Conservation (phyloP, 2,888 invertebrate species). For the Ennomos quercinarius region DNA sequence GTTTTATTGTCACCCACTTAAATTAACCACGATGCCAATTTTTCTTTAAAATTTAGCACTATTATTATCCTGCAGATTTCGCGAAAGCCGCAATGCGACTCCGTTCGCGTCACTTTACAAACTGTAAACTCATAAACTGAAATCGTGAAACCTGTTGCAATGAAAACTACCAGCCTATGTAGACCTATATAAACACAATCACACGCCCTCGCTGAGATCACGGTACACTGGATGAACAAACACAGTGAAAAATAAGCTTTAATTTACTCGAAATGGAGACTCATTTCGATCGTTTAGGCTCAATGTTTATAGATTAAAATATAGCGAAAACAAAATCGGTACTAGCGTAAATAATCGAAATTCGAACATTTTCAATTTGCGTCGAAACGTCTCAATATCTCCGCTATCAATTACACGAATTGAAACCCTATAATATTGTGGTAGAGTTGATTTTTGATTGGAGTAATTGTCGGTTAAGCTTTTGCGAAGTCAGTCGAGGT, state of each 20-base stretch:
- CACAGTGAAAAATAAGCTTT: slow-evolving; percentile 29
- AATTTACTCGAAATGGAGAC: slow-evolving; percentile 8
- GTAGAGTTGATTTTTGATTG: slow-evolving; percentile 21
- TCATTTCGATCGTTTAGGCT: slow-evolving; percentile 7
- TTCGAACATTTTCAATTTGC: slow-evolving; percentile 26
- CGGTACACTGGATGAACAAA: slow-evolving; percentile 8
- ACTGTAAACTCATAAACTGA: slow-evolving; percentile 69
- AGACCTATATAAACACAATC: slow-evolving; percentile 33
- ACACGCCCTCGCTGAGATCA: slow-evolving; percentile 13
- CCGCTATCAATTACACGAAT: background rate
- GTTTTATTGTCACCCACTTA: too few relatives aligned
- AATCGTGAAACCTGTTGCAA: slow-evolving; percentile 47
- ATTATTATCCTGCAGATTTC: background rate
- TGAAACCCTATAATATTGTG: background rate
- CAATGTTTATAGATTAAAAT: slow-evolving; percentile 22
- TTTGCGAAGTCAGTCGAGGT: slow-evolving; percentile 33
- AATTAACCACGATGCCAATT: too few relatives aligned
- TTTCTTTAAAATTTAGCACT: background rate
- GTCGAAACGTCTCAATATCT: slow-evolving; percentile 1
- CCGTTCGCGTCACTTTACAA: slow-evolving; percentile 48
- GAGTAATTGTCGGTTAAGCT: slow-evolving; percentile 12
- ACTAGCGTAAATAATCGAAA: slow-evolving; percentile 38
- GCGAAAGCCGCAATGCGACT: slow-evolving; percentile 53
- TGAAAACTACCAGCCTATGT: slow-evolving; percentile 32
- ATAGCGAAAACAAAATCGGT: slow-evolving; percentile 28